Evolutionary conservation across 2,113 vertebrate species (phyloP).

Genomic region (Okapia johnstoni): DNA sequence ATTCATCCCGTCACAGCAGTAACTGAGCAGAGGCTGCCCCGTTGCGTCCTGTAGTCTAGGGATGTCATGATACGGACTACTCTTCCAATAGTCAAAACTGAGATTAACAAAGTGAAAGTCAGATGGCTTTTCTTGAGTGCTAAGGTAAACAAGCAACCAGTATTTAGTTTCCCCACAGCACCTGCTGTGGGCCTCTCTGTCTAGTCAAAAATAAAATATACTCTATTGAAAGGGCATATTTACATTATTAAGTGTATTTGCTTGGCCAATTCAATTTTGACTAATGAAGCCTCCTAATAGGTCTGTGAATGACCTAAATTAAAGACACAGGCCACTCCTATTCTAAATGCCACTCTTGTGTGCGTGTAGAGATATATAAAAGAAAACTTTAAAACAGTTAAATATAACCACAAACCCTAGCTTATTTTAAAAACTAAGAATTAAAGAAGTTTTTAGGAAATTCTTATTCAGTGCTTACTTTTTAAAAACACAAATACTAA

Average conservation of each 20-base stretch:
- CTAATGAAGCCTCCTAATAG: constrained; percentile 71
- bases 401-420: not conserved
- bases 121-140: constrained; percentile 61
- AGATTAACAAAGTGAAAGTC: constrained; percentile 79
- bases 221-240: constrained; percentile 73
- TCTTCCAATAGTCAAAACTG: constrained; percentile 77
- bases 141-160: constrained; percentile 71
- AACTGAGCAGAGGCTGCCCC: constrained; percentile 74
- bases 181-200: constrained; percentile 57
- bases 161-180: constrained; percentile 71
- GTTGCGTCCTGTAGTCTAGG: constrained; percentile 65
- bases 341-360: constrained; percentile 21
- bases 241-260: constrained; percentile 74
- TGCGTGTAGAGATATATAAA: constrained; percentile 9
- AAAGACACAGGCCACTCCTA: constrained; percentile 63
- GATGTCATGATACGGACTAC: constrained; percentile 73
- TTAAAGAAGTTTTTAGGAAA: constrained; percentile 64
- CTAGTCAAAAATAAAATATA: constrained; percentile 65
- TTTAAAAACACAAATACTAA: constrained; percentile 53
- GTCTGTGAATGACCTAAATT: constrained; percentile 70
- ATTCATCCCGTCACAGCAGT: constrained; percentile 75
- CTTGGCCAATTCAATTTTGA: constrained; percentile 69
- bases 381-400: constrained; percentile 18
- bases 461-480: constrained; percentile 36
- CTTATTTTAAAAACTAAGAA: constrained; percentile 8